Conservation (phyloP, 1,140 invertebrate species). For the Dendroctonus ponderosae region DNA sequence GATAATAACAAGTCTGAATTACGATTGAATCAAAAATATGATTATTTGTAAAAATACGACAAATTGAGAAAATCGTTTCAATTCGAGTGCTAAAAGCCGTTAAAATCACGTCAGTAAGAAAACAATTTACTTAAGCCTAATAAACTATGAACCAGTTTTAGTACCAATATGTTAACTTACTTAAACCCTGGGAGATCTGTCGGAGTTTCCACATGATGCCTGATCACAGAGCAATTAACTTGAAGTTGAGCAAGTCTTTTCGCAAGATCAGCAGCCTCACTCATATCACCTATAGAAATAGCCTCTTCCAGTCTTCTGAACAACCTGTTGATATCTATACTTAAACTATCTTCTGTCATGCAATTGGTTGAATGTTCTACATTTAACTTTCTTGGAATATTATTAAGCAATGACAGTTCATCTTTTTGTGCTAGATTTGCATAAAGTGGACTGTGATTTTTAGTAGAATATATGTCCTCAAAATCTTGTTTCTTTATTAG, state of each 20-base stretch:
- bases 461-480: conserved; percentile 47
- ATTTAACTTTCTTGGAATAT: conserved; percentile 48
- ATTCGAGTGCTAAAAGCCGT: too few relatives aligned
- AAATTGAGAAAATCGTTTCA: too few relatives aligned
- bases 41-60: too few relatives aligned
- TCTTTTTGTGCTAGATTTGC: conserved; percentile 46
- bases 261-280: conserved; percentile 65
- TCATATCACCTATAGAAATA: conserved; percentile 66
- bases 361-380: conserved; percentile 49
- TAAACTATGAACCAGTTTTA: not conserved
- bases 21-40: too few relatives aligned
- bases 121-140: too few relatives aligned
- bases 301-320: conserved; percentile 65
- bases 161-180: conserved; percentile 35
- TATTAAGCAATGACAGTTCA: conserved; percentile 46
- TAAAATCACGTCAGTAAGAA: too few relatives aligned
- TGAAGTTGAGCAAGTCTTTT: conserved; percentile 68
- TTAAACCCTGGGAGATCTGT: conserved; percentile 36
- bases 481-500: conserved; percentile 49
- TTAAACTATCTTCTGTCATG: conserved; percentile 29
- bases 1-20: too few relatives aligned
- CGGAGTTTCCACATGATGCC: conserved; percentile 50
- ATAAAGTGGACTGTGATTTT: conserved; percentile 33
- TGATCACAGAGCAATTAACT: conserved; percentile 63
- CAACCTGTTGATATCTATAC: conserved; percentile 61